Evolutionary conservation across 2,888 invertebrate species (phyloP).

Genomic region (Hipparchia sbordonii): DNA sequence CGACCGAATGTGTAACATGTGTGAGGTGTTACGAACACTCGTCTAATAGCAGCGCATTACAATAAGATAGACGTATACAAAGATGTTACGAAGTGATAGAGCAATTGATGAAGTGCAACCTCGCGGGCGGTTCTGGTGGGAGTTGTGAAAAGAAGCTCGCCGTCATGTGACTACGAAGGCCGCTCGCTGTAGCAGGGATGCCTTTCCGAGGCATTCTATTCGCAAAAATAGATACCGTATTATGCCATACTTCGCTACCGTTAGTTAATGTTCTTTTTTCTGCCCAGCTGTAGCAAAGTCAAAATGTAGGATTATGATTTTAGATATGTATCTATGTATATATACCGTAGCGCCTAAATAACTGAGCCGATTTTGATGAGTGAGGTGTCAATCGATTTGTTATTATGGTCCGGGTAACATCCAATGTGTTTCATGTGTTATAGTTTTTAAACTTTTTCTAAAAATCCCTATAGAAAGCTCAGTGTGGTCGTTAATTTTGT

Average conservation of each 20-base stretch:
- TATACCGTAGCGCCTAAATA: no score
- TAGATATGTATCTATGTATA: no score
- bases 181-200: conserved; percentile 44
- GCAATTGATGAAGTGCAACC: conserved; percentile 53
- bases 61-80: conserved; percentile 30
- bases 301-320: no score
- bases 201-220: conserved; percentile 42
- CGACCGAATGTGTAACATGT: conserved; percentile 15
- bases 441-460: no score
- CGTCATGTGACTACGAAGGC: conserved; percentile 70
- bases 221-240: conserved; percentile 32
- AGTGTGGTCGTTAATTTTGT: no score
- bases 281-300: no score
- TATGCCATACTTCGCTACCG: conserved; percentile 21
- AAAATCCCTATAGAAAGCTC: no score
- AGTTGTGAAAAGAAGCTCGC: conserved; percentile 58
- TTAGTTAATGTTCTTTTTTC: no score
- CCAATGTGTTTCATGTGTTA: no score
- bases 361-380: no score
- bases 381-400: no score
- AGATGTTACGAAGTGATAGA: conserved; percentile 41
- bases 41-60: conserved; percentile 16
- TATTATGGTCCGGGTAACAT: no score
- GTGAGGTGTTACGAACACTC: conserved; percentile 21
- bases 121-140: conserved; percentile 45